Conservation (phyloP, 2,888 invertebrate species). For the Eupithecia pulchellata region DNA sequence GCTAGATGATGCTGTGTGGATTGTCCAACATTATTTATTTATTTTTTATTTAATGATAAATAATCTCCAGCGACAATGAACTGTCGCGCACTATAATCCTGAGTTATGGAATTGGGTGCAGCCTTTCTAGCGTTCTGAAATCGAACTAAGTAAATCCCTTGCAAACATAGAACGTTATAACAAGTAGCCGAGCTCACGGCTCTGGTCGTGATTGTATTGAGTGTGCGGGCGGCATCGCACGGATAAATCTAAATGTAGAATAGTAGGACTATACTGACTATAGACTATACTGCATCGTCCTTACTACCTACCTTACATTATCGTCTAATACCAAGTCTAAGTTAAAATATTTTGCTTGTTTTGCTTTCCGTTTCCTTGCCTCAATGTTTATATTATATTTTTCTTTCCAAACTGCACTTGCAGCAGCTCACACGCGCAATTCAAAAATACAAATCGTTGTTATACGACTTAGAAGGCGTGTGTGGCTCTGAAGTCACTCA, state of each 20-base stretch:
- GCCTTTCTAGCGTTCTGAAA: background rate
- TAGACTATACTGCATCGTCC: background rate
- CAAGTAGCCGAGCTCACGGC: background rate
- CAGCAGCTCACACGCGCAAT: background rate
- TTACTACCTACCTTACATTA: too few species aligned
- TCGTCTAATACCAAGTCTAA: background rate
- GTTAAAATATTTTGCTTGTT: background rate
- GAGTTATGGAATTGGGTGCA: background rate
- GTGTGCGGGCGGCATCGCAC: constrained; percentile 93
- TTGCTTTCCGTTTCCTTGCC: too few species aligned
- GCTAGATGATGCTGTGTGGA: too few species aligned
- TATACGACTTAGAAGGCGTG: background rate
- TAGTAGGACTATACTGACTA: too few species aligned
- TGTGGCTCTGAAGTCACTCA: background rate
- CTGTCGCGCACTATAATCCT: background rate
- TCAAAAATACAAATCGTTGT: background rate
- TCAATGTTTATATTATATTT: too few species aligned
- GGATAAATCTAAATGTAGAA: constrained; percentile 95
- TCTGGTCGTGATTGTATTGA: constrained; percentile 72
- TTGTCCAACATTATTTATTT: too few species aligned
- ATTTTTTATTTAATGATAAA: too few species aligned
- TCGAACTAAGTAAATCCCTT: background rate
- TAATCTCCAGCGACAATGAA: background rate
- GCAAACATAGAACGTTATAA: background rate
- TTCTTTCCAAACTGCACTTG: too few species aligned